These are phyloP conservation scores for Drosophila algonquin DNA, from an alignment of 2,888 invertebrate species.

Conservation along the genomic window DNA sequence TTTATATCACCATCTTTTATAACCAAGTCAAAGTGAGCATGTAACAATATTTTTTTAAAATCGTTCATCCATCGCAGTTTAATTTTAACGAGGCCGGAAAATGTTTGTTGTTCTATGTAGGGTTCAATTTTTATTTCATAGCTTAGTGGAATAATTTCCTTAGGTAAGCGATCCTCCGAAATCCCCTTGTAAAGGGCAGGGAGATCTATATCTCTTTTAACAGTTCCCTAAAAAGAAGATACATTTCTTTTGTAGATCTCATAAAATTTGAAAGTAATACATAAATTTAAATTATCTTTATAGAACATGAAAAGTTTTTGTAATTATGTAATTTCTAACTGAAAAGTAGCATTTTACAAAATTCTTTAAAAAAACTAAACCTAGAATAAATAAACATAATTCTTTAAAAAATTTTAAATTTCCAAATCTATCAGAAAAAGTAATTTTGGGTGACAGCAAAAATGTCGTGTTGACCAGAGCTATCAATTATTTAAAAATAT, in stretches of 20 bases:
- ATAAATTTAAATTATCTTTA: no score
- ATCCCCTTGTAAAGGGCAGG: slow-evolving; percentile 88
- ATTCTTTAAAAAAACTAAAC: no score
- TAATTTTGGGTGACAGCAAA: no score
- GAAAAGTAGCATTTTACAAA: no score
- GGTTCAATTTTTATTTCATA: slow-evolving; percentile 89
- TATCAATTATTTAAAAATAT: no score
- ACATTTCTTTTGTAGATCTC: background rate
- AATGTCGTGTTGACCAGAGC: no score
- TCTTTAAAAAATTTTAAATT: no score
- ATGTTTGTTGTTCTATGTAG: slow-evolving; percentile 87
- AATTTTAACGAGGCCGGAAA: slow-evolving; percentile 88
- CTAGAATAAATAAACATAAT: no score
- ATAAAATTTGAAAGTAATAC: background rate
- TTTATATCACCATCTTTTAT: slow-evolving; percentile 86
- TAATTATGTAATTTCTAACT: no score
- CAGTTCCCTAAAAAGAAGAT: slow-evolving; percentile 70
- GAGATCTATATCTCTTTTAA: slow-evolving; percentile 88
- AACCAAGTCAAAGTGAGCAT: slow-evolving; percentile 87
- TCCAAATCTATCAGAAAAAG: no score
- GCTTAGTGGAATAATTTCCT: slow-evolving; percentile 87
- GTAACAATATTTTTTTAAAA: slow-evolving; percentile 87
- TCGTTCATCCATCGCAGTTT: slow-evolving; percentile 88
- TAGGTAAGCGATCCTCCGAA: slow-evolving; percentile 87
- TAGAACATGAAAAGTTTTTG: no score